Percentiles rank a stretch among this genome's conserved stretches.
Evolutionary conservation across 2,797 vertebrate species (phyloP).

Genomic region (Esox lucius): DNA sequence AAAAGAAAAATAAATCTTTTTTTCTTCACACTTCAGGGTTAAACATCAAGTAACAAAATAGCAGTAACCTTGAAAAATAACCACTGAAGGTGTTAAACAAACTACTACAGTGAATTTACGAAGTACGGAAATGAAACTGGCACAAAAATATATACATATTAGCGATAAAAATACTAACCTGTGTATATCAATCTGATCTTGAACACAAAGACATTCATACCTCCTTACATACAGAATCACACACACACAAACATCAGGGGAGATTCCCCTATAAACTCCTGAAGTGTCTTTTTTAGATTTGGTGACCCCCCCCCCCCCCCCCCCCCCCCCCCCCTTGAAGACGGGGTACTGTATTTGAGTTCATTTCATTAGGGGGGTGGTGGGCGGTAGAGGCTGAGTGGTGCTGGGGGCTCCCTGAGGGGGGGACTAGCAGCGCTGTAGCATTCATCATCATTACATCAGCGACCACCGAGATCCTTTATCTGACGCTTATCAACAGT

Average conservation of each 20-base stretch:
- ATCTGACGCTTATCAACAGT: conserved; percentile 83
- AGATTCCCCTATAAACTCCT: conserved; percentile 63
- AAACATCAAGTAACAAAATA: conserved; percentile 21
- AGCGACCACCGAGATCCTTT: conserved; percentile 87
- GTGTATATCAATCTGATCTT: conserved; percentile 37
- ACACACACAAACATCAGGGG: conserved; percentile 23
- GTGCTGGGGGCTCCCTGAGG: conserved; percentile 65
- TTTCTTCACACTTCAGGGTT: conserved; percentile 41
- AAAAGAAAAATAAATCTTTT: conserved; percentile 20
- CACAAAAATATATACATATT: no score
- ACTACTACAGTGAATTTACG: conserved; percentile 46
- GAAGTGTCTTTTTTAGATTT: conserved; percentile 63
- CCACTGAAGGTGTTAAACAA: conserved; percentile 3
- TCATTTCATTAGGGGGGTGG: conserved; percentile 82
- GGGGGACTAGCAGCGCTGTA: conserved; percentile 76
- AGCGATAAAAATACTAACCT: conserved; percentile 38
- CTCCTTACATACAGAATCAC: conserved; percentile 12
- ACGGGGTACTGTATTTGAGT: conserved; percentile 72
- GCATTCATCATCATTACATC: conserved; percentile 95
- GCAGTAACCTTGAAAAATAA: not conserved
- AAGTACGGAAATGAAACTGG: conserved; percentile 4
- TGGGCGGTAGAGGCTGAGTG: conserved; percentile 69
- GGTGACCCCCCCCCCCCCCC: conserved; percentile 32
- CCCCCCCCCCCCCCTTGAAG: conserved; percentile 35
- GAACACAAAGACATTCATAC: conserved; percentile 1